Percentiles rank a stretch among this genome's conserved stretches.
Evolutionary conservation across 1,140 invertebrate genomes (phyloP).

Genomic region (Saccostrea cuccullata): DNA sequence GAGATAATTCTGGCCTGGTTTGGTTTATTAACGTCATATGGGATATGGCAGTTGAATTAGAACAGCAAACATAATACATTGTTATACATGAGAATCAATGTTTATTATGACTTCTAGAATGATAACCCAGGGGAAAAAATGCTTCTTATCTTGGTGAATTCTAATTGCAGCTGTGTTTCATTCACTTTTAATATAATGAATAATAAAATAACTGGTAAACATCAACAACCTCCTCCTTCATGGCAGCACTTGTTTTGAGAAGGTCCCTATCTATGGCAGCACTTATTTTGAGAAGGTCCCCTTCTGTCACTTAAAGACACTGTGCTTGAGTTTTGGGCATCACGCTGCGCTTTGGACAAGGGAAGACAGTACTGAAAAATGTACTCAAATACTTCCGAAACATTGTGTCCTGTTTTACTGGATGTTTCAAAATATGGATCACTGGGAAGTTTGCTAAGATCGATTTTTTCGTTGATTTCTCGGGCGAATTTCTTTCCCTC

Average conservation of each 20-base stretch:
- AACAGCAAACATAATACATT: too few relatives aligned
- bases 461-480: conserved; percentile 72
- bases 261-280: neutral
- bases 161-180: too few relatives aligned
- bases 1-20: too few relatives aligned
- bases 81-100: too few relatives aligned
- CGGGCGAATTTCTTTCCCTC: conserved; percentile 69
- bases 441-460: conserved; percentile 58
- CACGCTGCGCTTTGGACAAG: conserved; percentile 53
- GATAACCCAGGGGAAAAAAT: too few relatives aligned
- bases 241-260: neutral
- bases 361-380: conserved; percentile 76
- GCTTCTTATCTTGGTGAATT: too few relatives aligned
- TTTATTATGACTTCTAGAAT: too few relatives aligned
- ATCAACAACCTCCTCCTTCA: neutral
- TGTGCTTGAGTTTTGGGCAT: neutral
- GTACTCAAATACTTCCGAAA: conserved; percentile 77
- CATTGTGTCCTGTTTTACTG: conserved; percentile 74
- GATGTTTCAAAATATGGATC: conserved; percentile 79
- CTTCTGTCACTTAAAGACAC: neutral
- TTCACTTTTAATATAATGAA: too few relatives aligned
- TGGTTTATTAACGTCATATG: too few relatives aligned
- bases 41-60: too few relatives aligned
- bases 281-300: neutral
- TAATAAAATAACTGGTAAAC: too few relatives aligned